A percentile compares a stretch with the other conserved stretches of the same genome.
Evolutionary conservation across 1,140 invertebrate species (phyloP).

Genomic region (Cepaea nemoralis): DNA sequence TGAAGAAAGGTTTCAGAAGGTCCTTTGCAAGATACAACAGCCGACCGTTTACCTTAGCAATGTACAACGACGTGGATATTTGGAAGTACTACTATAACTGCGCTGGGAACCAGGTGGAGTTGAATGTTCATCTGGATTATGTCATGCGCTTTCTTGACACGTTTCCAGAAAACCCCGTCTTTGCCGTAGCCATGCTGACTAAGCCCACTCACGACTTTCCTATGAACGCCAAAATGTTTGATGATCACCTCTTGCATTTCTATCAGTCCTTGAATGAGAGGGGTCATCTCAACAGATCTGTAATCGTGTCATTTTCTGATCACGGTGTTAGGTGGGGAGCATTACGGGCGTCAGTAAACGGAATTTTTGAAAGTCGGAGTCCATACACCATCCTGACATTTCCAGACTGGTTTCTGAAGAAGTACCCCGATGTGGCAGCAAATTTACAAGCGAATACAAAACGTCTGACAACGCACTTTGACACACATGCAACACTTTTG

Average conservation of each 20-base stretch:
- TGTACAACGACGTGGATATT: neutral
- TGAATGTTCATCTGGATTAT: neutral
- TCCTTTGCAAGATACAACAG: neutral
- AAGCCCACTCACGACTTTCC: neutral
- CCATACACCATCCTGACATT: neutral
- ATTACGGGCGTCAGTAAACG: neutral
- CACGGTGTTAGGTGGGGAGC: constrained; percentile 2
- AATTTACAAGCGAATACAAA: neutral
- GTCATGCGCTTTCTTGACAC: constrained; percentile 12
- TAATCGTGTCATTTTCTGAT: constrained; percentile 4
- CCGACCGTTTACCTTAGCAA: neutral
- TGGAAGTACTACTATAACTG: neutral
- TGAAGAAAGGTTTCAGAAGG: neutral
- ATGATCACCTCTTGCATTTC: neutral
- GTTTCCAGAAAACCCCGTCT: neutral
- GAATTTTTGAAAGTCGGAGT: neutral
- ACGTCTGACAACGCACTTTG: neutral
- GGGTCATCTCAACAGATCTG: neutral
- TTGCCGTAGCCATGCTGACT: neutral
- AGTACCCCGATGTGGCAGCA: constrained; percentile 5
- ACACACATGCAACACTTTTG: too few relatives aligned
- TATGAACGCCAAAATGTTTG: neutral
- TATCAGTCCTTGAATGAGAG: neutral
- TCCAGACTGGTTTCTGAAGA: constrained; percentile 29
- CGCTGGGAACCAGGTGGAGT: neutral